Conservation (phyloP, 30 jellyfish, hydroid and myxozoan genomes). For the Turritopsis rubra region DNA sequence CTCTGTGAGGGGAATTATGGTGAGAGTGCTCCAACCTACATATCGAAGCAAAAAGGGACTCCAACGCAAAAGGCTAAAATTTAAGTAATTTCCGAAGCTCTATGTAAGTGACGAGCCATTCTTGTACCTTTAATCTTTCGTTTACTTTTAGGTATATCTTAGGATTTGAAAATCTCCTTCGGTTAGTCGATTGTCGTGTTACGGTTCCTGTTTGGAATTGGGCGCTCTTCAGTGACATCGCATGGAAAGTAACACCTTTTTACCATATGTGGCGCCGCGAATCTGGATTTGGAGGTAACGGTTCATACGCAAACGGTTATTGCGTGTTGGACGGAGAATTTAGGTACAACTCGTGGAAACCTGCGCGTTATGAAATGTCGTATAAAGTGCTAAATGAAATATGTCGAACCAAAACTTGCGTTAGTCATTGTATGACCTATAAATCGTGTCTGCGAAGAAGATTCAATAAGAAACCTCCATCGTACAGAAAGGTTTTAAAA, state of each 20-base stretch:
- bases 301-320: conserved; percentile 44
- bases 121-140: too few species aligned
- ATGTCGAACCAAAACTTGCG: not conserved
- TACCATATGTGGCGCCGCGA: conserved; percentile 57
- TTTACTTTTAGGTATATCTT: conserved; percentile 49
- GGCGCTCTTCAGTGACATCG: conserved; percentile 64
- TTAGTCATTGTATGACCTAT: not conserved
- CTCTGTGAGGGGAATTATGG: too few species aligned
- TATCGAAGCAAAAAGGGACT: too few species aligned
- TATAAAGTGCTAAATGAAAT: not conserved
- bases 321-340: conserved; percentile 89
- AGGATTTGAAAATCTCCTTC: conserved; percentile 62
- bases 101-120: too few species aligned
- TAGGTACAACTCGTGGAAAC: conserved; percentile 26
- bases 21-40: too few species aligned
- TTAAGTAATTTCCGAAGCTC: too few species aligned
- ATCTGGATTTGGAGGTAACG: conserved; percentile 87
- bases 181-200: conserved; percentile 68
- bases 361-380: not conserved
- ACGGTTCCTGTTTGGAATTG: conserved; percentile 93
- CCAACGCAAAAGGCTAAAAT: too few species aligned
- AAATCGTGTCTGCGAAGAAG: conserved; percentile 61
- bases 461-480: conserved; percentile 63
- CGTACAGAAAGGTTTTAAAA: conserved; percentile 29
- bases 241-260: conserved; percentile 46